These are phyloP conservation scores for Acleris sparsana DNA, from an alignment of 2,888 invertebrate genomes.

Conservation along the genomic window DNA sequence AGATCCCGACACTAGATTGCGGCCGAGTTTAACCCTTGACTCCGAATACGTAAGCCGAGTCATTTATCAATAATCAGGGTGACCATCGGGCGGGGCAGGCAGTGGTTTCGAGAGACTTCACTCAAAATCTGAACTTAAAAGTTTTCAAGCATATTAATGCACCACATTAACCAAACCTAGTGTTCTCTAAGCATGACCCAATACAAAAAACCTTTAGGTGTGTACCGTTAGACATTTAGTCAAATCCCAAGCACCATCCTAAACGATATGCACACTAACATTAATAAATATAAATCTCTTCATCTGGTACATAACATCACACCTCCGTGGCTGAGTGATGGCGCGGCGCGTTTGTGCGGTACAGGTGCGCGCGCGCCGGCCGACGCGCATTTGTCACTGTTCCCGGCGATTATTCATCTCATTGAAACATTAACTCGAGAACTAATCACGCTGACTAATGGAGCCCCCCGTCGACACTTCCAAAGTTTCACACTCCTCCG, in stretches of 20 bases:
- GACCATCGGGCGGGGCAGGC: constrained; percentile 50
- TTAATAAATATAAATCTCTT: constrained; percentile 81
- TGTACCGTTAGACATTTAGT: constrained; percentile 35
- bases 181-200: not conserved
- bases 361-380: constrained; percentile 78
- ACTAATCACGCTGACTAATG: constrained; percentile 83
- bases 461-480: constrained; percentile 82
- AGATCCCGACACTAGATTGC: constrained; percentile 72
- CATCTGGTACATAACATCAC: constrained; percentile 65
- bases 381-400: constrained; percentile 80
- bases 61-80: constrained; percentile 74
- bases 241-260: constrained; percentile 44
- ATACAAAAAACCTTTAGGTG: not conserved
- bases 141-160: not conserved
- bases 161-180: not conserved
- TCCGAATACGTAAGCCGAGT: constrained; percentile 70
- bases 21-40: constrained; percentile 75
- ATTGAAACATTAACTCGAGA: constrained; percentile 81
- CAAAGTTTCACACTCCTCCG: constrained; percentile 73
- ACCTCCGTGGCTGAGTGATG: constrained; percentile 70
- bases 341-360: constrained; percentile 71
- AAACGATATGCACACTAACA: constrained; percentile 59
- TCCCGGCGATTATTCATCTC: constrained; percentile 80
- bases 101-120: constrained; percentile 16
- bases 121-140: not conserved